Percentiles rank a stretch among this genome's conserved stretches.
phyloP scores from a whole-genome alignment of 2,888 invertebrate species.

The Mythimna pallens region DNA sequence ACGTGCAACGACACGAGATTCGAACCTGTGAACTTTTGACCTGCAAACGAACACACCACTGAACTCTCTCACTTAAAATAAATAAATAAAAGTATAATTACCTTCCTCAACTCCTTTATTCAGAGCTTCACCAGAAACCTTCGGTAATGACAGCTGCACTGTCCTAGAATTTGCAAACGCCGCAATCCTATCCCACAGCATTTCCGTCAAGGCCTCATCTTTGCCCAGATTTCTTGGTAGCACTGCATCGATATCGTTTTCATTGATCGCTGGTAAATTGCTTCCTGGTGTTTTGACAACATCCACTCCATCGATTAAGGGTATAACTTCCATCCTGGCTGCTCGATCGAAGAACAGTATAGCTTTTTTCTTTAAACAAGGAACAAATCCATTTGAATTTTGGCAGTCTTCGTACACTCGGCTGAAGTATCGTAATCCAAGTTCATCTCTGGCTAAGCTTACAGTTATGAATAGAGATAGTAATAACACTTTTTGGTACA shows the following conservation, averaged over 20 bases:
- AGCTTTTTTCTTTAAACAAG: conserved; percentile 95
- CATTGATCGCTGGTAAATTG: conserved; percentile 87
- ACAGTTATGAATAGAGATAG: conserved; percentile 71
- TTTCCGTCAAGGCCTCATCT: conserved; percentile 92
- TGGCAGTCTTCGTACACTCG: conserved; percentile 95
- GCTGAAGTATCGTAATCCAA: conserved; percentile 92
- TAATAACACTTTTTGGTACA: conserved; percentile 79
- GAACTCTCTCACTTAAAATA: neutral
- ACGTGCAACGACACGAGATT: neutral
- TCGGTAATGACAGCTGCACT: conserved; percentile 94
- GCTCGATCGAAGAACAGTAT: conserved; percentile 95
- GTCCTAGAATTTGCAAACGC: conserved; percentile 94
- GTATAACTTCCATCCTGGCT: conserved; percentile 92
- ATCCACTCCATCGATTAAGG: conserved; percentile 92
- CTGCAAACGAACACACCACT: neutral
- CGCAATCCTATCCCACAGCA: conserved; percentile 93
- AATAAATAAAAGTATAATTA: conserved; percentile 73
- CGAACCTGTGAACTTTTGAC: neutral
- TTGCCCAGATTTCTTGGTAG: conserved; percentile 92
- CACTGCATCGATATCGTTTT: conserved; percentile 93
- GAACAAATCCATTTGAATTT: conserved; percentile 92
- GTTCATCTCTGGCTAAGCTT: conserved; percentile 76
- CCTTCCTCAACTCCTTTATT: conserved; percentile 94
- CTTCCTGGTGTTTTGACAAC: conserved; percentile 90
- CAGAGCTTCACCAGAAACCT: conserved; percentile 92